Conservation (phyloP, 2,888 invertebrate species). For the Melinaea menophilus region DNA sequence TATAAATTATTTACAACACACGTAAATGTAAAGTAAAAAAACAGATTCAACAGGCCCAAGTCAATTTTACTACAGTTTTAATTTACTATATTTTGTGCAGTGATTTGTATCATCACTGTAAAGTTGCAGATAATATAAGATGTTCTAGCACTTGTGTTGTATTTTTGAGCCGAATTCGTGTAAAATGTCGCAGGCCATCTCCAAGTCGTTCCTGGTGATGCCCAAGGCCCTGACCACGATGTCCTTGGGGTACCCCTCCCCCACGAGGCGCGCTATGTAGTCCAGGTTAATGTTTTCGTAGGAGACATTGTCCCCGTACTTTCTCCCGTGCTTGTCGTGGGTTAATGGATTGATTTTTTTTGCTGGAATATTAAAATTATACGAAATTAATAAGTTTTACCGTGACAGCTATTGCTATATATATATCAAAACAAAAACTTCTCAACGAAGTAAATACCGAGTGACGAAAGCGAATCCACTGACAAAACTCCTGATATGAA, state of each 20-base stretch:
- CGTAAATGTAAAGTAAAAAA: constrained; percentile 19
- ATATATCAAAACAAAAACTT: too few species aligned
- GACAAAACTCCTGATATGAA: too few species aligned
- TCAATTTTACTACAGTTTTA: too few species aligned
- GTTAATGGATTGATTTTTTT: constrained; percentile 73
- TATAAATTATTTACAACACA: constrained; percentile 17
- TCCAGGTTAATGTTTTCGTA: constrained; percentile 95
- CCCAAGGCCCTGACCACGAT: constrained; percentile 94
- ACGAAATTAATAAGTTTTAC: neutral
- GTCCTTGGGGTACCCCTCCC: constrained; percentile 93
- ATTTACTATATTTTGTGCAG: too few species aligned
- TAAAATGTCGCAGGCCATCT: constrained; percentile 96
- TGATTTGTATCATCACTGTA: constrained; percentile 1
- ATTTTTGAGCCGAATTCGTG: constrained; percentile 88
- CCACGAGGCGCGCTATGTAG: constrained; percentile 91
- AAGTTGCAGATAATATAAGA: constrained; percentile 14
- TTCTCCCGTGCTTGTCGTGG: constrained; percentile 71
- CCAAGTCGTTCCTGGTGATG: constrained; percentile 94
- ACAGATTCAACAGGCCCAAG: too few species aligned
- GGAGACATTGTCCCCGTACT: constrained; percentile 76
- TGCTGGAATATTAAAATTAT: constrained; percentile 49
- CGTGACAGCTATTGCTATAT: too few species aligned
- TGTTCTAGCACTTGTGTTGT: constrained; percentile 59
- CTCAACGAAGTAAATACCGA: too few species aligned
- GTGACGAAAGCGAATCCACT: too few species aligned